Conservation (phyloP, 2,888 invertebrate species). For the Synanthedon vespiformis region DNA sequence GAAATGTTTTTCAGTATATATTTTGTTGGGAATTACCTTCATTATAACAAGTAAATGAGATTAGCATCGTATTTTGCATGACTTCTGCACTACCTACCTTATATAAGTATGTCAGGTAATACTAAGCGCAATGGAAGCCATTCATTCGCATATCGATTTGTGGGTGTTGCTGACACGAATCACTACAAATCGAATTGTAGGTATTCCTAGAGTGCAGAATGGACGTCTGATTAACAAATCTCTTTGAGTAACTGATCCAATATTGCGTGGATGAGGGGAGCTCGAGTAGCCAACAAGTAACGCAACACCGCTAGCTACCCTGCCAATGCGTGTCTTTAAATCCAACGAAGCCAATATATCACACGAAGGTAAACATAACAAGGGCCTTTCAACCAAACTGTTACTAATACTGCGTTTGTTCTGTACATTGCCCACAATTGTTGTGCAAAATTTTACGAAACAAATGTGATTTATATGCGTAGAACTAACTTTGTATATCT, state of each 20-base stretch:
- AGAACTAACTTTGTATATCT: too few relatives aligned
- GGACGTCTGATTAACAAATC: constrained; percentile 27
- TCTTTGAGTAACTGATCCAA: constrained; percentile 20
- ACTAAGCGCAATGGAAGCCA: background rate
- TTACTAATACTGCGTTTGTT: constrained; percentile 41
- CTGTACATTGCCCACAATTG: background rate
- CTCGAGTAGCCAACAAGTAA: constrained; percentile 44
- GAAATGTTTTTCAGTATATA: too few relatives aligned
- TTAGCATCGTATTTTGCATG: too few relatives aligned
- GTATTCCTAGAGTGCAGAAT: background rate
- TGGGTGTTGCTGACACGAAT: background rate
- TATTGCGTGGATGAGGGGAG: constrained; percentile 22
- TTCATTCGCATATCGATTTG: background rate
- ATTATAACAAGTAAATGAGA: too few relatives aligned
- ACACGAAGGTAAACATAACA: constrained; percentile 67
- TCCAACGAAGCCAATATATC: constrained; percentile 70
- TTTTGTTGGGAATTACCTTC: too few relatives aligned
- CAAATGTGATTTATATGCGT: too few relatives aligned
- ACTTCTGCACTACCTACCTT: too few relatives aligned
- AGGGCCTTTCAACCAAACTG: constrained; percentile 58
- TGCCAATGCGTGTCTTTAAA: constrained; percentile 57
- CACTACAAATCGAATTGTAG: background rate
- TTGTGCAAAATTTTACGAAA: too few relatives aligned
- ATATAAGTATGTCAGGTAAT: too few relatives aligned
- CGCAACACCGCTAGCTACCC: constrained; percentile 41